Evolutionary conservation across 2,113 vertebrate genomes (phyloP).

Genomic region (Ancistrus triradiatus): DNA sequence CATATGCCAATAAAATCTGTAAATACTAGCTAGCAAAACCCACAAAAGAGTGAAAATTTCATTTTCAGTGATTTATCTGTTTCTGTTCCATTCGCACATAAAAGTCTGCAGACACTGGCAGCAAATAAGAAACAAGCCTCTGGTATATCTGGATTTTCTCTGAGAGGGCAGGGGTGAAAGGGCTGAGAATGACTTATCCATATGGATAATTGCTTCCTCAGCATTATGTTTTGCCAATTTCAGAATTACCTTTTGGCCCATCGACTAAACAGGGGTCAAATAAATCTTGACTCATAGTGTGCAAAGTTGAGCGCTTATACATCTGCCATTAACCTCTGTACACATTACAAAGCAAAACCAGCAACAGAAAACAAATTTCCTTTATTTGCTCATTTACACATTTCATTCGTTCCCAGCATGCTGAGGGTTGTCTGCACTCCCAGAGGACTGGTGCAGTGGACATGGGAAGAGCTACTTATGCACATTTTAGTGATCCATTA

Average conservation of each 20-base stretch:
- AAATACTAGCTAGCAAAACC: slow-evolving; percentile 46
- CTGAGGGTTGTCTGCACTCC: slow-evolving; percentile 36
- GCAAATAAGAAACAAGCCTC: slow-evolving; percentile 48
- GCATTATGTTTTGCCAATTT: slow-evolving; percentile 44
- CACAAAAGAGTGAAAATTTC: slow-evolving; percentile 25
- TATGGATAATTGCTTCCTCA: slow-evolving; percentile 44
- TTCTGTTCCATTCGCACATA: no score
- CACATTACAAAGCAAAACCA: slow-evolving; percentile 45
- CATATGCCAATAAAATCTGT: slow-evolving; percentile 51
- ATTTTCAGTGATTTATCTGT: no score
- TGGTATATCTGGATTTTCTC: no score
- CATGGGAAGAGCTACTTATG: slow-evolving; percentile 57
- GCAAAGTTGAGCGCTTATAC: slow-evolving; percentile 55
- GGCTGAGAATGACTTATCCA: slow-evolving; percentile 44
- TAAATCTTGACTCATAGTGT: slow-evolving; percentile 48
- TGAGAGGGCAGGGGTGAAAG: slow-evolving; percentile 11
- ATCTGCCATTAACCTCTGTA: slow-evolving; percentile 51
- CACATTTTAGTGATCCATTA: slow-evolving; percentile 71
- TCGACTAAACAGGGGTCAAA: slow-evolving; percentile 38
- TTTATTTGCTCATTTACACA: slow-evolving; percentile 26
- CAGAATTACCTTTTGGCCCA: slow-evolving; percentile 46
- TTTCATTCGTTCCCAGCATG: slow-evolving; percentile 17
- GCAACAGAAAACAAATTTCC: slow-evolving; percentile 22
- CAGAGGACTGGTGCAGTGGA: slow-evolving; percentile 50
- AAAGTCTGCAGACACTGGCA: slow-evolving; percentile 32